Base-by-base conservation (phyloP, 92 coral and sea anemone genomes). In the Desmophyllum pertusum region DNA sequence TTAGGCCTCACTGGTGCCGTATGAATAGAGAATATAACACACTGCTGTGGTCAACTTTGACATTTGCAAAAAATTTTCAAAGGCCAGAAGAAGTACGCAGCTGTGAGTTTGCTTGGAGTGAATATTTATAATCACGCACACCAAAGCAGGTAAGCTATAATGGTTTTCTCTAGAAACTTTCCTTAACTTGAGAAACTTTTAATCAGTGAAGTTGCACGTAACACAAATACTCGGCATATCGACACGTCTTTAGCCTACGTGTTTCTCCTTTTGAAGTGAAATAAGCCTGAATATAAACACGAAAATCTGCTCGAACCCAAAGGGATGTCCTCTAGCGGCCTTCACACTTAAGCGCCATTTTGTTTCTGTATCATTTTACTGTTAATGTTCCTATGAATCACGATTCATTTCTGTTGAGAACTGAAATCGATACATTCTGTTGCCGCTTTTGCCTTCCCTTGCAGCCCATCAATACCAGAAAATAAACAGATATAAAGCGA, bases 71-170 rank as follows among this genome's bases (percentile, higher is more conserved):
- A 15, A 2, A 5, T 67, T 67, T 67, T 35, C 45, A 67, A 67
- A 67, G 73, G 45, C 73, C 21, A 19, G 36, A 67, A 50, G 15
- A 67, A 37, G 29, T 18, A 11, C 18, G 42, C 73, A 67, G 73
- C 73, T 67, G 73, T 36, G 73, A 67, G 36, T 67, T 35, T 67
- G 14, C 38, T 36, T 38, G 73, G 73, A 27, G 73, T 38, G 43
- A 67, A 18, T 67, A 67, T 67, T 62, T 19, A 35, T 67, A 18
- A 67, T 67, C 73, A 67, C 73, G 73, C 73, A 67, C 21, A 7
- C 10, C 10, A 4, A 27, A 59, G 35, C 35, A 59, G 65, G 35
- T 59, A 59, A 59, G 65, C 65, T 25, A 3, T 21, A 6, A 8
- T 15, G 31, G 10, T 23, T 23, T 57, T 30, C 64, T 57, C 14